Percentiles rank a stretch among this genome's conserved stretches.
Evolutionary conservation across 2,113 vertebrate species (phyloP).

Genomic region (Mirza zaza): DNA sequence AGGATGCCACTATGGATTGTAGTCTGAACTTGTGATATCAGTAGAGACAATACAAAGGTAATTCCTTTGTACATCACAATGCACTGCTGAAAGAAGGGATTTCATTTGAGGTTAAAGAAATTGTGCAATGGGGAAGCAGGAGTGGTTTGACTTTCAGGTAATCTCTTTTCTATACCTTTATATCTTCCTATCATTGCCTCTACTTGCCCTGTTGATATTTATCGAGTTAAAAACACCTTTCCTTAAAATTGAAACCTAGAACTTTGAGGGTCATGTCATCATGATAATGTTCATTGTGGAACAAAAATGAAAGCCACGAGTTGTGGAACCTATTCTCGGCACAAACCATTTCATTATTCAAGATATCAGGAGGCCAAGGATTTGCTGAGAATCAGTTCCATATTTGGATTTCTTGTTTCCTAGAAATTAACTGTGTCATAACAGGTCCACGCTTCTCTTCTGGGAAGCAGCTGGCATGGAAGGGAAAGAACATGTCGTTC

Average conservation of each 20-base stretch:
- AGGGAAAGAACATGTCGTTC: neutral
- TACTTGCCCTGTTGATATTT: neutral
- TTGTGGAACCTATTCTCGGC: neutral
- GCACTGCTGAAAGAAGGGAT: neutral
- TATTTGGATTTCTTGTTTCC: conserved; percentile 46
- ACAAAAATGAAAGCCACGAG: neutral
- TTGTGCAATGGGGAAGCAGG: neutral
- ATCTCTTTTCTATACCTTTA: neutral
- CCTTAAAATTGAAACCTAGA: neutral
- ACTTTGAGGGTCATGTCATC: neutral
- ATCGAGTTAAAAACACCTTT: neutral
- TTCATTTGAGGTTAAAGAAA: conserved; percentile 5
- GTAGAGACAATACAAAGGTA: neutral
- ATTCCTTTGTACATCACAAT: neutral
- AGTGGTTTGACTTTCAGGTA: neutral
- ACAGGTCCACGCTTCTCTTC: conserved; percentile 9
- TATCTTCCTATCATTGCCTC: neutral
- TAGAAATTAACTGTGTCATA: conserved; percentile 36
- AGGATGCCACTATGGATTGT: neutral
- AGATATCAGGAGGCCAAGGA: neutral
- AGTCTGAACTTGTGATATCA: neutral
- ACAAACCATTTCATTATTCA: neutral
- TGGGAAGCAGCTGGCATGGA: conserved; percentile 13
- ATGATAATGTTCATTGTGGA: neutral
- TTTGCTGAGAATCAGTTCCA: conserved; percentile 14